phyloP scores from a whole-genome alignment of 2,797 vertebrate genomes.

The Gambelia wislizenii region DNA sequence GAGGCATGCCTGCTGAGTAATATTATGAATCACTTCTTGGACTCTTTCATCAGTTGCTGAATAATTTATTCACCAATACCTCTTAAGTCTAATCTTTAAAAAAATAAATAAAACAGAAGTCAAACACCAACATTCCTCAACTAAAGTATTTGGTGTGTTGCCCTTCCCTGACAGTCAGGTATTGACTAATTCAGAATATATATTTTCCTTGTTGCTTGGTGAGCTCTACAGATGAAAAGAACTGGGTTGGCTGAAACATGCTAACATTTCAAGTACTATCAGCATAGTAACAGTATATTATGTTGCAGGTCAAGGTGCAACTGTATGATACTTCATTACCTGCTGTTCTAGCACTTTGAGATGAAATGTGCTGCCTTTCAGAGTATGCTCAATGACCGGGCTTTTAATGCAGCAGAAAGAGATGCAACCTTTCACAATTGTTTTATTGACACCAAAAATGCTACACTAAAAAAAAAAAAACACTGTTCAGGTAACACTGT shows the following conservation, averaged over 20 bases:
- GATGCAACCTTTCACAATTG: slow-evolving; percentile 52
- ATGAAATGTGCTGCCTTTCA: slow-evolving; percentile 55
- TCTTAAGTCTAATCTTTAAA: slow-evolving; percentile 30
- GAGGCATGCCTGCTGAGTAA: background rate
- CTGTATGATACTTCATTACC: slow-evolving; percentile 60
- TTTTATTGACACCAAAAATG: slow-evolving; percentile 60
- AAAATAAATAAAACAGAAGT: too few species aligned
- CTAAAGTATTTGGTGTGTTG: background rate
- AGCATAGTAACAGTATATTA: slow-evolving; percentile 1
- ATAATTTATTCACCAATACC: slow-evolving; percentile 28
- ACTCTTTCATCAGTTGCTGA: slow-evolving; percentile 30
- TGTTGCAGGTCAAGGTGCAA: slow-evolving; percentile 47
- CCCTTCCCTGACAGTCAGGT: slow-evolving; percentile 7
- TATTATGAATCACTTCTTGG: slow-evolving; percentile 17
- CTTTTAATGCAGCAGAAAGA: slow-evolving; percentile 60
- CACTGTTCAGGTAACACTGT: background rate
- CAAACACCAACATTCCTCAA: slow-evolving; percentile 27
- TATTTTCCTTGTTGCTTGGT: slow-evolving; percentile 14
- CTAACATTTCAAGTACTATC: slow-evolving; percentile 30
- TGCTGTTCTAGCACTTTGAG: slow-evolving; percentile 54
- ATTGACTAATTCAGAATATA: slow-evolving; percentile 11
- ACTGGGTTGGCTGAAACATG: background rate
- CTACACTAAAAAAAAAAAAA: background rate
- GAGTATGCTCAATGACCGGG: slow-evolving; percentile 58
- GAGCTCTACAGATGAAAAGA: slow-evolving; percentile 28